Evolutionary conservation across 2,113 vertebrate genomes (phyloP).

Genomic region (Clarias batrachus): DNA sequence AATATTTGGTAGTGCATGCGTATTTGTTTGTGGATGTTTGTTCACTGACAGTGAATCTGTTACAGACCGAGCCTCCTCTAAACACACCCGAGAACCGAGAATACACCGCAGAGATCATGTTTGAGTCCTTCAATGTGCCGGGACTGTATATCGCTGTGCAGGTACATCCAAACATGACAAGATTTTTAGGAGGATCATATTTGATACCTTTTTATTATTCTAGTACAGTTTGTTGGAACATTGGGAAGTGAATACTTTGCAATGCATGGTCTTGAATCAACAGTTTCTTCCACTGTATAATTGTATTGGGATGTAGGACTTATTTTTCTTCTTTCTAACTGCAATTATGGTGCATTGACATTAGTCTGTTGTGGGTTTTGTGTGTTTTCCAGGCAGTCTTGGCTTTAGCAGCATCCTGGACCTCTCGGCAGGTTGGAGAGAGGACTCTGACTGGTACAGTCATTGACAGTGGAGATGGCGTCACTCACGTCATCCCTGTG

Average conservation of each 20-base stretch:
- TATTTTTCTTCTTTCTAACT: not conserved
- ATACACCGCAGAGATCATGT: slow-evolving; percentile 99
- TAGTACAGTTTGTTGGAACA: not conserved
- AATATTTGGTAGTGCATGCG: not conserved
- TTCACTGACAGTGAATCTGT: not conserved
- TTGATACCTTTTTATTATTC: not conserved
- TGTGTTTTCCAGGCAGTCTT: slow-evolving; percentile 83
- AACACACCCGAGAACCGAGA: slow-evolving; percentile 98
- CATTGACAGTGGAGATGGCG: slow-evolving; percentile 97
- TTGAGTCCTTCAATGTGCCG: slow-evolving; percentile 97
- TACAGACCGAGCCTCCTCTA: slow-evolving; percentile 93
- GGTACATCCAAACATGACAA: slow-evolving; percentile 68
- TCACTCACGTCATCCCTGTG: slow-evolving; percentile 98
- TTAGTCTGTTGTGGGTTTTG: not conserved
- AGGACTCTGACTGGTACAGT: slow-evolving; percentile 93
- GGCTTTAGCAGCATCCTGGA: slow-evolving; percentile 97
- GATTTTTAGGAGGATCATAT: no score
- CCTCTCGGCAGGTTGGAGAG: slow-evolving; percentile 95
- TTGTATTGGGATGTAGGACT: not conserved
- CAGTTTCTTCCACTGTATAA: not conserved
- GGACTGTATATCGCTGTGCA: slow-evolving; percentile 98
- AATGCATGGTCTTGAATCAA: not conserved
- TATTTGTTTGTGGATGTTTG: not conserved
- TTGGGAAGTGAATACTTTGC: not conserved
- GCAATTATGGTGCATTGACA: not conserved